Evolutionary conservation across 2,797 vertebrate species (phyloP), one percentile per base, ranked within the genome.

Genomic region (Acanthiza pusilla): DNA sequence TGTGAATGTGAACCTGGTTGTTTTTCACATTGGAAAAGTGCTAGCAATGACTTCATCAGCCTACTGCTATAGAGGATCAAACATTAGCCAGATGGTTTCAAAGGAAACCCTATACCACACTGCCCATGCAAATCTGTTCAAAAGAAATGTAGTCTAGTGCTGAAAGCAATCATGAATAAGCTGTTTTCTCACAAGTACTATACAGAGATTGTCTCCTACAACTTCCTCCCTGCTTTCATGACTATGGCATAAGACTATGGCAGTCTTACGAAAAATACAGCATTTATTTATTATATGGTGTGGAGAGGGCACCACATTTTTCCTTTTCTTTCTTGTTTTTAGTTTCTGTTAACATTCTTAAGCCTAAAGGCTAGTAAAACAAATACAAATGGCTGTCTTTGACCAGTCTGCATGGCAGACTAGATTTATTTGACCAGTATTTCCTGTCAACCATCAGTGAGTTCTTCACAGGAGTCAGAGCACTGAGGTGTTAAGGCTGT

Each of bases 221-320:
- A 43, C 29, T 50, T 85, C 77, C 61, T 27, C 36, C 42, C 42
- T 68, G 60, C 63, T 85, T 87, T 89, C 68, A 29, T 63, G 34
- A 38, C 45, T 57, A 3, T 63, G 29, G 29, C 61, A 27, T 79
- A 66, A 48, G 47, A 48, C 23, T 48, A 14, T 85, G 26, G 29
- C 45, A 67, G 30, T n/a, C 60, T 70, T 32, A 58, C 3, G 20
- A 85, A 70, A 91, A 88, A 48, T 25, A 17, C 55, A 67, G 40
- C 32, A 34, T 43, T 79, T 87, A 38, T 72, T 96, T 78, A 78
- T 23, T 21, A 29, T 15, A 32, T 4, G 9, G 9, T 51, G 48
- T 58, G 42, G 25, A 75, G 26, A 84, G 26, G 6, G 5, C 1
- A 3, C 2, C 10, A 6, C 2, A 7, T 47, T 29, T 7, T 2